Evolutionary conservation across 2,113 vertebrate genomes (phyloP), one percentile per base, ranked within the genome.

Genomic region (Myrmecophaga tridactyla): DNA sequence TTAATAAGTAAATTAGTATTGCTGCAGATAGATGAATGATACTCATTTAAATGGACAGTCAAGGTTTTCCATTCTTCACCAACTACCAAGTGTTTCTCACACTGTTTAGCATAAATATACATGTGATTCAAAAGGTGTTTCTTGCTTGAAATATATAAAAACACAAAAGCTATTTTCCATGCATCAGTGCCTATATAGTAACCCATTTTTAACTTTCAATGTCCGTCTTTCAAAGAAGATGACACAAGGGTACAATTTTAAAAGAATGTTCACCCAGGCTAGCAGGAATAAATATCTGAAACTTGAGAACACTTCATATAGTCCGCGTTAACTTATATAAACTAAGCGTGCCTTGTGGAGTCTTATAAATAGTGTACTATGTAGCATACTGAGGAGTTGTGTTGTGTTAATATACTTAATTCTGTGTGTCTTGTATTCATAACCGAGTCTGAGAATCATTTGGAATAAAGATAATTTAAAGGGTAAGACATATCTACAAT

Each of bases 241-340:
- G 89, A 86, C 92, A 91, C 58, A 72, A 53, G 86, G 46, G 73
- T 89, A n/a, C 83, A 91, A 90, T 87, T 51, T 73, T 83, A 67
- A 95, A 97, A 89, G 94, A 92, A 67, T 96, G 76, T 87, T 51
- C 41, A 95, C 91, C 41, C 67, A 75, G 89, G 73, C 41, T 94
- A 62, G 48, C 48, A 92, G 67, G 92, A 63, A 92, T 90, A 94
- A 94, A 95, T 95, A 82, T 60, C 75, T 94, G 86, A 93, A 81
- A 94, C 94, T 85, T 93, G 13, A 89, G 89, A 94, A 95, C 86
- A 75, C 73, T 94, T 98, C 89, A n/a, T 63, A 62, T 92, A 97
- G 15, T n/a, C n/a, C 77, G 23, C 95, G 93, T 97, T 97, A 94
- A 91, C 89, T 95, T 96, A 36, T 97, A 90, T 94, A 96, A 94